phyloP scores from a whole-genome alignment of 2,888 invertebrate species.

The Ceraclea dissimilis region DNA sequence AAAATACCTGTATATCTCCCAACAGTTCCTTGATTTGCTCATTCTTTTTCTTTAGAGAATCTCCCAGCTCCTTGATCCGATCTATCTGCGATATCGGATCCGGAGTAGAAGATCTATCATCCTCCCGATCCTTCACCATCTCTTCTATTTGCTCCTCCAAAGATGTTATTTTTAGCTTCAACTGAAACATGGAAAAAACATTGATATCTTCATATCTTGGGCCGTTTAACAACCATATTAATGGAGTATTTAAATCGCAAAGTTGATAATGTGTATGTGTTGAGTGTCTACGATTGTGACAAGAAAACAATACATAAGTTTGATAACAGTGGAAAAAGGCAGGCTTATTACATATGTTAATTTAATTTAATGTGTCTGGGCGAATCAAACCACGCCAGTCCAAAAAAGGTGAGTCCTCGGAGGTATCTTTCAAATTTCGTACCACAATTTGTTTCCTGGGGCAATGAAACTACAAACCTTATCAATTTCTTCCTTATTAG shows the following conservation, averaged over 20 bases:
- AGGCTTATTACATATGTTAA: no score
- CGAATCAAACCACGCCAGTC: no score
- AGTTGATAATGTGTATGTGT: no score
- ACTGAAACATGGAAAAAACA: slow-evolving; percentile 12
- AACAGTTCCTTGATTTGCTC: slow-evolving; percentile 69
- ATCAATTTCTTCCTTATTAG: background rate
- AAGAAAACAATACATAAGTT: background rate
- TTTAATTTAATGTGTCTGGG: no score
- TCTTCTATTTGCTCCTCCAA: slow-evolving; percentile 13
- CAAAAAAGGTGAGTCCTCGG: no score
- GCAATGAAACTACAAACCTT: no score
- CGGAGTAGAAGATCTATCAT: slow-evolving; percentile 42
- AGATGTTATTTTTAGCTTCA: slow-evolving; percentile 9
- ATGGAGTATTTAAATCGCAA: no score
- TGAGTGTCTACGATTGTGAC: background rate
- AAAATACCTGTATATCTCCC: slow-evolving; percentile 68
- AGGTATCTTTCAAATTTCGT: no score
- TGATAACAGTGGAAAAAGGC: no score
- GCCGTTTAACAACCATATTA: background rate
- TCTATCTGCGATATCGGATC: slow-evolving; percentile 42
- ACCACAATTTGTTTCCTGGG: no score
- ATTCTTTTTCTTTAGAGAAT: slow-evolving; percentile 59
- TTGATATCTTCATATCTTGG: no score
- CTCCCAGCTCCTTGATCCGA: slow-evolving; percentile 41
- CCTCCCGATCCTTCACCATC: slow-evolving; percentile 27